A percentile compares a stretch with the other conserved stretches of the same genome.
Evolutionary conservation across 2,888 invertebrate species (phyloP).

Genomic region (Sarcophaga caerulescens): DNA sequence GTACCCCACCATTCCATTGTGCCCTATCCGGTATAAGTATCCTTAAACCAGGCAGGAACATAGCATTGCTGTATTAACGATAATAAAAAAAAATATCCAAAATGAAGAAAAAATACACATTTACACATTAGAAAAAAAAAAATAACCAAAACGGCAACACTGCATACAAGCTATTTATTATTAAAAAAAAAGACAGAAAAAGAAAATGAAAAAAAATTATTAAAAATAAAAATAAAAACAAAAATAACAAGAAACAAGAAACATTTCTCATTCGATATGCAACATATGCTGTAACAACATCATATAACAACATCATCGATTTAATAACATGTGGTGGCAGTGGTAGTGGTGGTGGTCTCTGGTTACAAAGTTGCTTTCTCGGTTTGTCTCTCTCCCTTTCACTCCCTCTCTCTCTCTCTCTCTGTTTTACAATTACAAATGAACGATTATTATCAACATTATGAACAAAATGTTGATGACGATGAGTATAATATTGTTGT

Average conservation of each 20-base stretch:
- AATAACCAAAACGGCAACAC: no score
- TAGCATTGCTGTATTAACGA: no score
- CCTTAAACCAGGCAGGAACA: no score
- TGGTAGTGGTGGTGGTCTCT: not conserved
- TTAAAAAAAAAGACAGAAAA: not conserved
- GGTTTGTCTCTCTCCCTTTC: not conserved
- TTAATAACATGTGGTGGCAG: conserved; percentile 57
- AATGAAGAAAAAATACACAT: no score
- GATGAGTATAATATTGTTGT: not conserved
- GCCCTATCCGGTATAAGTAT: no score
- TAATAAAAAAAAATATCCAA: no score
- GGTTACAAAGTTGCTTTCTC: not conserved
- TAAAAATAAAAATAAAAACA: not conserved
- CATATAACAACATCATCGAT: conserved; percentile 58
- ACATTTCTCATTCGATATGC: conserved; percentile 58
- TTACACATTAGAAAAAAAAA: no score
- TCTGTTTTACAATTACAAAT: not conserved
- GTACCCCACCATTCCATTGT: no score
- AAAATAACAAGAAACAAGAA: conserved; percentile 21
- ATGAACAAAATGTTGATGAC: not conserved
- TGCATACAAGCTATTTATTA: not conserved
- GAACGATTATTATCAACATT: not conserved
- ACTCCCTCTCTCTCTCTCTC: not conserved
- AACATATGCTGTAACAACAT: conserved; percentile 63
- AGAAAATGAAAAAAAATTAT: no score